These are phyloP conservation scores for Haemorhous mexicanus DNA, from an alignment of 2,113 vertebrate genomes.

Conservation along the genomic window DNA sequence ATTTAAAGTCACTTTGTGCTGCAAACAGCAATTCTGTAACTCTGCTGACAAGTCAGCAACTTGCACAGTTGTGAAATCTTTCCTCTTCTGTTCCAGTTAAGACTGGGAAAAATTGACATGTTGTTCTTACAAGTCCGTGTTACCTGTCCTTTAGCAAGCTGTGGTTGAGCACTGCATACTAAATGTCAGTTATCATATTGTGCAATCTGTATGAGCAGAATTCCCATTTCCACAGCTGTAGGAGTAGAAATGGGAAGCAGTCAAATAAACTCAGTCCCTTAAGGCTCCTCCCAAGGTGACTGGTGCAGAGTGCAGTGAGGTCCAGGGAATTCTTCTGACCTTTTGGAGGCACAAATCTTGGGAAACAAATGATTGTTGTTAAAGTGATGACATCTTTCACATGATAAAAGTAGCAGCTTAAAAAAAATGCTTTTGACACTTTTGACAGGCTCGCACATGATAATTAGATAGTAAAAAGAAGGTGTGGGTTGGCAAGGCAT, in stretches of 20 bases:
- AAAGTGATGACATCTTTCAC: background rate
- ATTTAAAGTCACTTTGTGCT: background rate
- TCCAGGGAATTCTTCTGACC: background rate
- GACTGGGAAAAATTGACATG: background rate
- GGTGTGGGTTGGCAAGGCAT: background rate
- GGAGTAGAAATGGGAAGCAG: background rate
- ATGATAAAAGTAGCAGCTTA: background rate
- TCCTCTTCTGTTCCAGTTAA: background rate
- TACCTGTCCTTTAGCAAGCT: background rate
- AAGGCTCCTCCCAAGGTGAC: background rate
- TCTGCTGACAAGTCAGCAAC: background rate
- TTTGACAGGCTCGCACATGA: constrained; percentile 21
- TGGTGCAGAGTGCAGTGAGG: background rate
- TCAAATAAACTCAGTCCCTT: background rate
- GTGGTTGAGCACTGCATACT: background rate
- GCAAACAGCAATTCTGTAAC: background rate
- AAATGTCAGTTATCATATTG: background rate
- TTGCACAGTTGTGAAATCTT: background rate
- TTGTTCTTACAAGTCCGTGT: background rate
- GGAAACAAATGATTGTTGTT: background rate
- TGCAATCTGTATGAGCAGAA: background rate
- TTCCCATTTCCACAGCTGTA: background rate
- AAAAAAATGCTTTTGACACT: background rate
- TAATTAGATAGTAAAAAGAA: constrained; percentile 37
- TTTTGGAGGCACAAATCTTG: background rate